Evolutionary conservation across 2,113 vertebrate genomes (phyloP), one percentile per base, ranked within the genome.

Genomic region (Hippocampus guttulatus): DNA sequence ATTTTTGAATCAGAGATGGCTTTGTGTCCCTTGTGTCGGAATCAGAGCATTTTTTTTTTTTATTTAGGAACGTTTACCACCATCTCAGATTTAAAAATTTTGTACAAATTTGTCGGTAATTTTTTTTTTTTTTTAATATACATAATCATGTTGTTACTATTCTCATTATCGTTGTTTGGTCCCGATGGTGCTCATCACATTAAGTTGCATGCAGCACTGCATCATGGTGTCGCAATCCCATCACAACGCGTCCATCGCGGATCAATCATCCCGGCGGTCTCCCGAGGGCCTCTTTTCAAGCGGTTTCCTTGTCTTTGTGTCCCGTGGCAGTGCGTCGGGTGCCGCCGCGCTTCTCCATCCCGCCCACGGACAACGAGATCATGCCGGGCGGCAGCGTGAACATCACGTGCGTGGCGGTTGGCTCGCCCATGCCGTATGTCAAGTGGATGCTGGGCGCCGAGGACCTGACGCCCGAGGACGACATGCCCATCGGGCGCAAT

Each of bases 401-500:
- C 90, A 98, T 99, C 90, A 98, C 97, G 10, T 99, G 97, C 77
- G 97, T 99, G 89, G 97, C 97, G 1, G 97, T 99, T 85, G 97
- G 97, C 57, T 99, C 97, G 68, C 97, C 97, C 74, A 99, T 99
- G 97, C 97, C 97, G 43, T 99, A 99, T 78, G 97, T 99, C 77
- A 99, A 99, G 84, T 99, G 97, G 97, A 99, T 98, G 97, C 90
- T 98, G 73, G 97, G 97, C 49, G 94, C 97, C 1, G 97, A 99
- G 87, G 97, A 99, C 89, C 90, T 99, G 79, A 99, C 97, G 47
- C 97, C 97, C 27, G 97, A 99, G 81, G 97, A 98, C 81, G 97
- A 99, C 90, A 99, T 99, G 97, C 97, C 97, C 75, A 98, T 99
- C 79, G 97, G 97, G 80, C 94, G 97, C 75, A 99, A 99, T n/a